These are phyloP conservation scores for Coelogynopora nodosa DNA, from an alignment of 2,888 invertebrate genomes.

Conservation along the genomic window DNA sequence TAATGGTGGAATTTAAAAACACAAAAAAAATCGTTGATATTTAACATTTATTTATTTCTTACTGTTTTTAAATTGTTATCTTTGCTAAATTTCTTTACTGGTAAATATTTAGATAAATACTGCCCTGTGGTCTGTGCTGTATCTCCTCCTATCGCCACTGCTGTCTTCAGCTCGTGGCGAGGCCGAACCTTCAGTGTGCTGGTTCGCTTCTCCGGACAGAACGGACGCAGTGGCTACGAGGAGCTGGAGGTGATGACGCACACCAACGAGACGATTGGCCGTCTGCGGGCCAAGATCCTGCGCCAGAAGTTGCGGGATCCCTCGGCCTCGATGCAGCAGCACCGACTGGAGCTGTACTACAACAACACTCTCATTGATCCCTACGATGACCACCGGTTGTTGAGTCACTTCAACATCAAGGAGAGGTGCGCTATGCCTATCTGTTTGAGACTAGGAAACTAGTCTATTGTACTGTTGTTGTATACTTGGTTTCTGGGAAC, in stretches of 20 bases:
- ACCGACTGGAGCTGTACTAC: slow-evolving; percentile 73
- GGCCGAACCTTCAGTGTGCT: not conserved
- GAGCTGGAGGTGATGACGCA: slow-evolving; percentile 88
- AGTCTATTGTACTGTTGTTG: no score
- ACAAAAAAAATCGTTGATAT: not conserved
- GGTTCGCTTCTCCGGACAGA: slow-evolving; percentile 80
- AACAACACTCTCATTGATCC: slow-evolving; percentile 83
- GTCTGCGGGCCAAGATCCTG: slow-evolving; percentile 66
- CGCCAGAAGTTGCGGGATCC: slow-evolving; percentile 63
- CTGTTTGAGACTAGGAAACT: not conserved
- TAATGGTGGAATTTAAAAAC: no score
- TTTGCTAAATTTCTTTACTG: no score
- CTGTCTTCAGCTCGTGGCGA: slow-evolving; percentile 20
- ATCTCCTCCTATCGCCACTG: no score
- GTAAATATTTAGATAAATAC: no score
- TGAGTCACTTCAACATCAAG: slow-evolving; percentile 77
- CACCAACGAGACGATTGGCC: slow-evolving; percentile 84
- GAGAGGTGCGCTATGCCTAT: slow-evolving; percentile 62
- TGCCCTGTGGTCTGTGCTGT: no score
- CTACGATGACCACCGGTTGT: slow-evolving; percentile 78
- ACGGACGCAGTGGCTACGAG: slow-evolving; percentile 68
- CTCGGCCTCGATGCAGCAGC: not conserved
- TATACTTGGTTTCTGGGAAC: no score
- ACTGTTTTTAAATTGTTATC: not conserved
- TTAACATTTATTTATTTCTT: not conserved